Evolutionary conservation across 2,797 vertebrate species (phyloP).

Genomic region (Pseudomugil gertrudae): DNA sequence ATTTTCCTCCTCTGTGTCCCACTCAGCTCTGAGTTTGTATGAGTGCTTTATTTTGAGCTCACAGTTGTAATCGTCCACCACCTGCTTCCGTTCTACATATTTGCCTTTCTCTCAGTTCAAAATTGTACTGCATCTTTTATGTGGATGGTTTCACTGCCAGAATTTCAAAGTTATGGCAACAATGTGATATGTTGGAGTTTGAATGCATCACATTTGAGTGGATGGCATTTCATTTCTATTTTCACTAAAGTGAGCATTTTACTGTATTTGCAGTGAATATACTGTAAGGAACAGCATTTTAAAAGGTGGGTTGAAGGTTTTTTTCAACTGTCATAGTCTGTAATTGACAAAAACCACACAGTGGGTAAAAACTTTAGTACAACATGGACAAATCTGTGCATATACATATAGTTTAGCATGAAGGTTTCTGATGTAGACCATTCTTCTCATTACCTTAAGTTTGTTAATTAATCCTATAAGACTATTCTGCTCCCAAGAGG

Average conservation of each 20-base stretch:
- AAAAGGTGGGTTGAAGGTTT: not conserved
- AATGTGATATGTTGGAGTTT: not conserved
- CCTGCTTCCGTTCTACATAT: too few species aligned
- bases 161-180: not conserved
- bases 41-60: not conserved
- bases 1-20: constrained; percentile 20
- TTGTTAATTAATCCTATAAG: too few species aligned
- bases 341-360: not conserved
- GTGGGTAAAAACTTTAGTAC: not conserved
- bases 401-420: not conserved
- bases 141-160: not conserved
- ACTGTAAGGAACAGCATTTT: not conserved
- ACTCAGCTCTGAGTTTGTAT: not conserved
- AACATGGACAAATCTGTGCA: not conserved
- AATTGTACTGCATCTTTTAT: not conserved
- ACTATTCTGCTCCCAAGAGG: too few species aligned
- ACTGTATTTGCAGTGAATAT: not conserved
- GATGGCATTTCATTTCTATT: not conserved
- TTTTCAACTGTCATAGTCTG: not conserved
- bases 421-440: too few species aligned
- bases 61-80: not conserved
- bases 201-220: not conserved
- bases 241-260: not conserved
- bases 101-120: not conserved
- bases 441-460: too few species aligned